These are phyloP conservation scores for Helicorthomorpha holstii DNA, from an alignment of 1,140 invertebrate genomes.

Conservation along the genomic window DNA sequence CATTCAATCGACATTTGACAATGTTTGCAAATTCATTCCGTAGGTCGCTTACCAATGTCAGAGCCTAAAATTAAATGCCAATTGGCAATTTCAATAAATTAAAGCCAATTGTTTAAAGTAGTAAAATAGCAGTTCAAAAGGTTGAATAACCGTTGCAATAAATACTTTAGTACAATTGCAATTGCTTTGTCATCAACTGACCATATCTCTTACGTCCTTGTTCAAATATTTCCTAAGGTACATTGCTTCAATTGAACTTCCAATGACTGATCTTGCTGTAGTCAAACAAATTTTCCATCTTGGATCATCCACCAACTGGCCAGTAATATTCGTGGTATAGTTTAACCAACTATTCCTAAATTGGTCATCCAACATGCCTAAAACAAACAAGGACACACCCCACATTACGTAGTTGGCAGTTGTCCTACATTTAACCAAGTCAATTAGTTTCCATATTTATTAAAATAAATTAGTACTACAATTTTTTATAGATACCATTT, in stretches of 20 bases:
- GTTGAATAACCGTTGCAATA: no score
- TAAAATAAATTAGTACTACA: no score
- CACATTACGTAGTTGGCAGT: slow-evolving; percentile 31
- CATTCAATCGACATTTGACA: slow-evolving; percentile 8
- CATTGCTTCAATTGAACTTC: slow-evolving; percentile 15
- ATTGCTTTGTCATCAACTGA: no score
- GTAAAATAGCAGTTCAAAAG: no score
- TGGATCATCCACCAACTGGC: slow-evolving; percentile 50
- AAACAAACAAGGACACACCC: slow-evolving; percentile 13
- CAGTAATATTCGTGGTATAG: slow-evolving; percentile 53
- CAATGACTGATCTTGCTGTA: slow-evolving; percentile 44
- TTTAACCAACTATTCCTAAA: slow-evolving; percentile 49
- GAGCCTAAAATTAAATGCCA: slow-evolving; percentile 1
- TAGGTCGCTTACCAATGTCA: slow-evolving; percentile 2
- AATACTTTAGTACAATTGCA: no score
- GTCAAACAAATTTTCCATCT: slow-evolving; percentile 76
- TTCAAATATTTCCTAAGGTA: slow-evolving; percentile 18
- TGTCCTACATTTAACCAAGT: no score
- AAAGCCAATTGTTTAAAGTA: no score
- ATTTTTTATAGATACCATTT: no score
- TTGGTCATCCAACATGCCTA: slow-evolving; percentile 37
- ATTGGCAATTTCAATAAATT: no score
- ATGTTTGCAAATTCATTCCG: slow-evolving; percentile 6
- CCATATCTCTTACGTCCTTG: slow-evolving; percentile 14
- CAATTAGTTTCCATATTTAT: no score